Evolutionary conservation across 1,140 invertebrate species (phyloP).

Genomic region (Acromyrmex echinatior): DNA sequence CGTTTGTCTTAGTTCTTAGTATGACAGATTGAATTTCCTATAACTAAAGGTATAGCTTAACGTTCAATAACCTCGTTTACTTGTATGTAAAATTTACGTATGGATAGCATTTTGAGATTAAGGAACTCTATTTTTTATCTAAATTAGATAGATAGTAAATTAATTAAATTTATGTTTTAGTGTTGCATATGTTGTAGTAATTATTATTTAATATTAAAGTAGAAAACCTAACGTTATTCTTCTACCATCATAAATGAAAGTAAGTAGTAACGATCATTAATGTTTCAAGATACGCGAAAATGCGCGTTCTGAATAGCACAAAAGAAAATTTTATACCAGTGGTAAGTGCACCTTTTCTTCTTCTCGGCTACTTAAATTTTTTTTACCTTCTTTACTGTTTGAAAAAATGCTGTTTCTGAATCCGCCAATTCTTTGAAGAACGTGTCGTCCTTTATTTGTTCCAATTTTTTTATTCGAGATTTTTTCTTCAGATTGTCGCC

Average conservation of each 20-base stretch:
- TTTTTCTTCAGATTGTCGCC: slow-evolving; percentile 19
- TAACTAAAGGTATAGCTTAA: too few species aligned
- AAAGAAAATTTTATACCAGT: neutral
- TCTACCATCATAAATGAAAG: neutral
- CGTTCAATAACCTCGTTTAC: too few species aligned
- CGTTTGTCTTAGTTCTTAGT: too few species aligned
- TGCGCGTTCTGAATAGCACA: neutral
- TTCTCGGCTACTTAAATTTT: slow-evolving; percentile 26
- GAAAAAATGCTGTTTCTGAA: slow-evolving; percentile 73
- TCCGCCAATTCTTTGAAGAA: slow-evolving; percentile 64
- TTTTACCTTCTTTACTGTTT: slow-evolving; percentile 72
- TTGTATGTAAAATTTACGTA: too few species aligned
- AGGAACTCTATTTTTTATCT: neutral
- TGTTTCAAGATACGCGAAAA: slow-evolving; percentile 8
- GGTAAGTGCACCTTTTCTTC: neutral
- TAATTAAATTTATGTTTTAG: neutral
- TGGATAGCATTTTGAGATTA: neutral
- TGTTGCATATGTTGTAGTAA: neutral
- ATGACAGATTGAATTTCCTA: too few species aligned
- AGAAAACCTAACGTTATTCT: neutral
- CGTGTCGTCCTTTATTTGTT: slow-evolving; percentile 4
- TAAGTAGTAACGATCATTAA: neutral
- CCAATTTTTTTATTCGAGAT: slow-evolving; percentile 30
- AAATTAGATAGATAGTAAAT: neutral
- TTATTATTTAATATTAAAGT: neutral